Evolutionary conservation across 2,113 vertebrate genomes (phyloP), one percentile per base, ranked within the genome.

Genomic region (Ptyas mucosa): DNA sequence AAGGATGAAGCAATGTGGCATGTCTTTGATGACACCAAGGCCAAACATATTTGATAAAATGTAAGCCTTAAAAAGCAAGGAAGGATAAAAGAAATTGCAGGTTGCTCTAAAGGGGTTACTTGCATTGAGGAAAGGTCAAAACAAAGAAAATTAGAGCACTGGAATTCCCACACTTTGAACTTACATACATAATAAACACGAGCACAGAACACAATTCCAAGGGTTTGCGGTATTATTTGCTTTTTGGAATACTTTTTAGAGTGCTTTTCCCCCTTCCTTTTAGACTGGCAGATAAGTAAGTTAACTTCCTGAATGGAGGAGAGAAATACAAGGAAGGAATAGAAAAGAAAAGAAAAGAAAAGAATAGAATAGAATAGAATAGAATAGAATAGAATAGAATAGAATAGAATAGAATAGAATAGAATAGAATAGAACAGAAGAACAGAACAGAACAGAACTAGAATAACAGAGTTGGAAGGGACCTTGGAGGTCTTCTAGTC

Each of bases 41-140:
- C 93, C 95, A 95, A 97, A 95, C 90, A 90, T 91, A 94, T 81
- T 93, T 58, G 93, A 94, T 93, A 96, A 95, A 97, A 96, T 93
- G 95, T 94, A 96, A 96, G 91, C 91, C 91, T 88, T 57, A 12
- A 53, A 55, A 88, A 49, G 86, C 87, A 49, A 11, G 58, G 49
- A 81, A 14, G 95, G 91, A 93, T 94, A 55, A 94, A 93, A 96
- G 93, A 85, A 93, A 94, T 85, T 94, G 55, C 92, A 93, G 87
- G 86, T 89, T 94, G 91, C n/a, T 95, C 20, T 24, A 87, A 91
- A 86, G 43, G 53, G 6, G 49, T 87, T 18, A 23, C 91, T 91
- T 92, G 90, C 0, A 0, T 90, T 91, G 21, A 96, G 85, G n/a
- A 95, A 89, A 95, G 89, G 89, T 92, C 93, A 95, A 94, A 94